These are phyloP conservation scores for Piaya cayana DNA, from an alignment of 2,113 vertebrate genomes.

Conservation along the genomic window DNA sequence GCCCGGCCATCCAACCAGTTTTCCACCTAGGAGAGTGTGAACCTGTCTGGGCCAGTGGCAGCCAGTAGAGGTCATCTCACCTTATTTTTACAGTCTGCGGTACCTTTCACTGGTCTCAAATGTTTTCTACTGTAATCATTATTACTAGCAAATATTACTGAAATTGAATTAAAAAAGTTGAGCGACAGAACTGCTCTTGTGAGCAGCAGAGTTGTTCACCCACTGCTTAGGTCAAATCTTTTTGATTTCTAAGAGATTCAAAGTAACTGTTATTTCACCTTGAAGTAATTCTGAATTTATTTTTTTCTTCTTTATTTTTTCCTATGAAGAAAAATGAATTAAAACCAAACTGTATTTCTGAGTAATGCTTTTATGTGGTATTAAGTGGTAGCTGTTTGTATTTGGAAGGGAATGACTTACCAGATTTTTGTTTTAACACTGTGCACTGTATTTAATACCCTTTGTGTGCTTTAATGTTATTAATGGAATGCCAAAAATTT, in stretches of 20 bases:
- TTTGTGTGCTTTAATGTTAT: neutral
- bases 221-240: neutral
- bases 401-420: neutral
- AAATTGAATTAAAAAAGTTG: neutral
- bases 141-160: neutral
- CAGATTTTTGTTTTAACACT: neutral
- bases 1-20: no score
- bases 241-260: neutral
- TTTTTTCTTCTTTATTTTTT: neutral
- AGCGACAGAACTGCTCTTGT: neutral
- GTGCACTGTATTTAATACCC: neutral
- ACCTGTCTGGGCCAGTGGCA: no score
- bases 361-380: neutral
- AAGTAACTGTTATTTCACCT: neutral
- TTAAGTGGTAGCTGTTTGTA: neutral
- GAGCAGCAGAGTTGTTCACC: neutral
- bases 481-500: neutral
- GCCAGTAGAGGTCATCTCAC: neutral
- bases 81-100: neutral
- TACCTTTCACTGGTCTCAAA: neutral
- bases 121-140: neutral
- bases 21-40: no score
- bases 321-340: neutral
- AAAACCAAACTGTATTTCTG: neutral
- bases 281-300: neutral